phyloP scores from a whole-genome alignment of 2,113 vertebrate genomes.

The Brachirus orientalis region DNA sequence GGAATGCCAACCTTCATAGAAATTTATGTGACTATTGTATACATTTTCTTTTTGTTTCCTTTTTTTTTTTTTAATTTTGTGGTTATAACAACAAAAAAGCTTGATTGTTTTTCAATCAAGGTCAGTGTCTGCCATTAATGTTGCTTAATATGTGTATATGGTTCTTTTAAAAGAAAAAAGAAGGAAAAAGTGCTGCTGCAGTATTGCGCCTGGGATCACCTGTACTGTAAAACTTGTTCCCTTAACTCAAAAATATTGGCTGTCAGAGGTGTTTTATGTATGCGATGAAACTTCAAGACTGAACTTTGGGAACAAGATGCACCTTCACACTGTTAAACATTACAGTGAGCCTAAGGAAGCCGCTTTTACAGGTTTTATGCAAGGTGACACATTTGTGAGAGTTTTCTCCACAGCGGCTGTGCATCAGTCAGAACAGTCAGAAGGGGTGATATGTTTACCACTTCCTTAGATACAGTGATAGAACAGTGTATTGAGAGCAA shows the following conservation, averaged over 20 bases:
- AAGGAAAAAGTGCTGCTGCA: not conserved
- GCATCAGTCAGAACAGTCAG: constrained; percentile 48
- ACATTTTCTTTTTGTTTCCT: too few relatives aligned
- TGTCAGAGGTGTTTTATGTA: not conserved
- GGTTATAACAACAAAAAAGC: too few relatives aligned
- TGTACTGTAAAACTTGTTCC: not conserved
- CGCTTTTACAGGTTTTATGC: constrained; percentile 23
- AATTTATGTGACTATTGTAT: too few relatives aligned
- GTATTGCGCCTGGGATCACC: not conserved
- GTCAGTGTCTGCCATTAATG: too few relatives aligned
- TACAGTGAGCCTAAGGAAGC: constrained; percentile 3
- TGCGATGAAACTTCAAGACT: constrained; percentile 16
- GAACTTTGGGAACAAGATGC: constrained; percentile 1
- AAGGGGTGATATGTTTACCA: constrained; percentile 19
- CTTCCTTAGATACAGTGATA: constrained; percentile 6
- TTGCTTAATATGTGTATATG: not conserved
- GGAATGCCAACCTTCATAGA: too few relatives aligned
- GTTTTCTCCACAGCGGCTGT: constrained; percentile 24
- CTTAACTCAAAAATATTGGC: constrained; percentile 3
- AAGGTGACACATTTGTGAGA: too few relatives aligned
- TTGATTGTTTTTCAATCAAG: too few relatives aligned
- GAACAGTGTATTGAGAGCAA: constrained; percentile 27
- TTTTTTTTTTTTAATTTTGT: too few relatives aligned
- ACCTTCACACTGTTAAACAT: constrained; percentile 26
- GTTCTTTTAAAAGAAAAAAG: not conserved